Evolutionary conservation across 2,797 vertebrate species (phyloP), one percentile per base, ranked within the genome.

Genomic region (Myotis vivesi): DNA sequence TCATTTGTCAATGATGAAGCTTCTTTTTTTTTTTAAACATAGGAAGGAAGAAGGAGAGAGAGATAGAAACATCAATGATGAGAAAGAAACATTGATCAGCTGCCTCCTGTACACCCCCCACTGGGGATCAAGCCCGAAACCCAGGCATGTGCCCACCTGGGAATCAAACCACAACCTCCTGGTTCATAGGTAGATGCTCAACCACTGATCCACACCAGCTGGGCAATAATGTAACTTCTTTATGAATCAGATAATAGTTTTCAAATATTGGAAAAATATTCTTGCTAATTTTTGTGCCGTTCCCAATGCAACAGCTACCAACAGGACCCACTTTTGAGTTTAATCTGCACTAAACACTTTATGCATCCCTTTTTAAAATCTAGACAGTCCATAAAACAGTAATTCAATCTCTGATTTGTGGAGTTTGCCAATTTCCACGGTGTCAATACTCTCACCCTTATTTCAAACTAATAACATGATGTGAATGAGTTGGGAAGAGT

Each of bases 261-360:
- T 77, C 57, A 94, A 51, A 84, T 66, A 68, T 55, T 73, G 19
- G 57, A 73, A 87, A 57, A 73, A 15, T 28, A 68, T 25, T 51
- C 33, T 11, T 19, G 87, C 11, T 77, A 36, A 36, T 72, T 51
- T 90, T 53, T 79, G 23, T 84, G 23, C 66, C 33, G 28, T 64
- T 87, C 33, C 36, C 55, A 71, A 41, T 71, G 75, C 28, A 83
- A 57, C 2, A 46, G 57, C 62, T 51, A 79, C 11, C 30, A 62
- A 83, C n/a, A 87, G 51, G 59, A 92, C 76, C 62, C 44, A 44
- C 20, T 92, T 93, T 94, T 36, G 55, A 57, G 51, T 81, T 86
- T 44, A 76, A 86, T 87, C 51, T 89, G 51, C 85, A 71, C 64
- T 62, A 62, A 92, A 44, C 46, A 68, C 57, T 72, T 72, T 92